Evolutionary conservation across 2,113 vertebrate genomes (phyloP).

Genomic region (Hiodon alosoides): DNA sequence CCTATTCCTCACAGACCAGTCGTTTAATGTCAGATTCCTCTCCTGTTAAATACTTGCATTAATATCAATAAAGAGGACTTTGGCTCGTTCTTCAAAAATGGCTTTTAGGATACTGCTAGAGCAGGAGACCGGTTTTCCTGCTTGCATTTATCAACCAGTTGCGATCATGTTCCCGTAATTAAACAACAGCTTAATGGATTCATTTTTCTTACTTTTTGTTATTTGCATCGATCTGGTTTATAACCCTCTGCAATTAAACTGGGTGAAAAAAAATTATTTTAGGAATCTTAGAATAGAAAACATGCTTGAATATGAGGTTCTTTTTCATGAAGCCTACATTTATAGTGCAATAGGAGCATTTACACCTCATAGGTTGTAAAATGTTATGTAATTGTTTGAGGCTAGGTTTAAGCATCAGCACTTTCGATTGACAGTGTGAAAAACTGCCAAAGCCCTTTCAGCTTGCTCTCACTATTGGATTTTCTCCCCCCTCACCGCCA

Average conservation of each 20-base stretch:
- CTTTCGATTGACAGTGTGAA: not conserved
- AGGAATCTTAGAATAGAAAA: not conserved
- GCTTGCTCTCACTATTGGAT: constrained; percentile 15
- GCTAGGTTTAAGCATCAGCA: constrained; percentile 1
- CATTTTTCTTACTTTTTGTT: constrained; percentile 27
- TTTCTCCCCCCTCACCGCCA: constrained; percentile 9
- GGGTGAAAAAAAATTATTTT: constrained; percentile 10
- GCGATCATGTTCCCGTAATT: constrained; percentile 28
- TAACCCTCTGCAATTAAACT: constrained; percentile 21
- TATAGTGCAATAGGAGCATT: not conserved
- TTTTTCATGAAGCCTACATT: not conserved
- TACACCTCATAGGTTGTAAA: constrained; percentile 12
- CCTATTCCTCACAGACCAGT: constrained; percentile 50
- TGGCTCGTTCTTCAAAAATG: constrained; percentile 15
- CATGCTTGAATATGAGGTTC: not conserved
- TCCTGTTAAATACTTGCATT: constrained; percentile 37
- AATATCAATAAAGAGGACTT: constrained; percentile 34
- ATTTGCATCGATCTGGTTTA: constrained; percentile 32
- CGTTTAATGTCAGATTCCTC: constrained; percentile 28
- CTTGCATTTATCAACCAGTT: constrained; percentile 19
- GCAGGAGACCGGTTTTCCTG: constrained; percentile 24
- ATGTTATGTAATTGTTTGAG: constrained; percentile 6
- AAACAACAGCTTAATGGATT: constrained; percentile 31
- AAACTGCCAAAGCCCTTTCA: constrained; percentile 3
- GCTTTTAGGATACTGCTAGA: not conserved